These are phyloP conservation scores for Chironomus striatipennis DNA, from an alignment of 1,140 invertebrate species.

Conservation along the genomic window DNA sequence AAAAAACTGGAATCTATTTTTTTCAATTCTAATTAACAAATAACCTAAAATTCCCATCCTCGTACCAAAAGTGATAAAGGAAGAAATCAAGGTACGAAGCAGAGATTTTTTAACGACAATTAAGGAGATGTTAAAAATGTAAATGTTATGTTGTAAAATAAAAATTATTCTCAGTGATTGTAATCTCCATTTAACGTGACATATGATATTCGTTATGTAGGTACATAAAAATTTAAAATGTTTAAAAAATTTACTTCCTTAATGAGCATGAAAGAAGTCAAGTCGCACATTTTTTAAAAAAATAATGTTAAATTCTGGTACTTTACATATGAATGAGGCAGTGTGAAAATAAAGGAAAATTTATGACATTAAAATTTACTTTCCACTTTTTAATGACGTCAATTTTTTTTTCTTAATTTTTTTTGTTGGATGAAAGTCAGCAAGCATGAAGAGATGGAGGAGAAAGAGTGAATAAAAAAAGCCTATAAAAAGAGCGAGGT, in stretches of 20 bases:
- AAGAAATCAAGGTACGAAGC: neutral
- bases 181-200: neutral
- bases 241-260: too few relatives aligned
- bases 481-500: neutral
- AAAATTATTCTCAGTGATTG: neutral
- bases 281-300: too few relatives aligned
- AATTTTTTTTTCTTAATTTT: neutral
- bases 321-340: too few relatives aligned
- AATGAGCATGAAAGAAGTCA: too few relatives aligned
- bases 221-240: neutral
- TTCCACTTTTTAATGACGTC: neutral
- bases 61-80: too few relatives aligned
- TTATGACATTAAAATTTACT: neutral
- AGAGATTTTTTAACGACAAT: slow-evolving; percentile 5
- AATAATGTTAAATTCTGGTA: too few relatives aligned
- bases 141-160: slow-evolving; percentile 10
- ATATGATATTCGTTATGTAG: neutral
- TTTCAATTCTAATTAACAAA: too few relatives aligned
- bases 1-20: too few relatives aligned
- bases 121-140: slow-evolving; percentile 8
- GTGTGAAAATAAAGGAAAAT: neutral
- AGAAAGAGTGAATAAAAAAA: neutral
- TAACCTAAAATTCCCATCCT: too few relatives aligned
- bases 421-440: neutral
- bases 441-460: neutral